Base-by-base conservation (phyloP, 2,797 vertebrate species). In the Microhierax caerulescens region DNA sequence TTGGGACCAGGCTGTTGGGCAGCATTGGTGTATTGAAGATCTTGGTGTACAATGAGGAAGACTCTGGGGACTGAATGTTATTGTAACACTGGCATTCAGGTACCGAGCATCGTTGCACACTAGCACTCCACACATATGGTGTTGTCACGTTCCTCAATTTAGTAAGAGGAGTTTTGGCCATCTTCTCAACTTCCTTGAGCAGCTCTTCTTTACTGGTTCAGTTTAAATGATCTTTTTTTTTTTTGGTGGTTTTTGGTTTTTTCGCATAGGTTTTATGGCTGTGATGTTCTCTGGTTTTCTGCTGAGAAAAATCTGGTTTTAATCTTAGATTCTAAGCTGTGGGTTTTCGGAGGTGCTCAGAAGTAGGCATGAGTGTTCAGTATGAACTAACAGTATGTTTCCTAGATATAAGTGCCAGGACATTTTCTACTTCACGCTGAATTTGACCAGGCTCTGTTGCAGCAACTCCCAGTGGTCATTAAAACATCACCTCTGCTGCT, bases 241-340 rank as follows among this genome's bases (percentile, higher is more conserved):
- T 24, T 45, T 18, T 53, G 53, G 17, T 43, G 19, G 43, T 17
- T 43, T 43, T 43, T 43, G 43, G 17, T 79, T 28, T 92, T 74
- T 69, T 47, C 32, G 45, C 13, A 2, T 45, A n/a, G 32, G 10
- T 54, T 95, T 95, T 92, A 69, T 65, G 39, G 24, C 39, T 0
- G 0, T 50, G 21, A 43, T 45, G 13, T 23, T 56, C 15, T 69
- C n/a, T 60, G 34, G 13, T 39, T 83, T 92, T 73, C 73, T 85
- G 63, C 85, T 4, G 7, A 56, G 83, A 79, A 74, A 73, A 91
- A 79, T 82, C 48, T 94, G 89, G 2, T 80, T 96, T 96, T 78
- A 64, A 76, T 95, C n/a, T 34, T 90, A 39, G 65, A 41, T 80
- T 84, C 37, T 41, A 43, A 68, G 19, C 30, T 67, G 64, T 1